Evolutionary conservation across 2,888 invertebrate genomes (phyloP), one percentile per base, ranked within the genome.

Genomic region (Cryptocephalus moraei): DNA sequence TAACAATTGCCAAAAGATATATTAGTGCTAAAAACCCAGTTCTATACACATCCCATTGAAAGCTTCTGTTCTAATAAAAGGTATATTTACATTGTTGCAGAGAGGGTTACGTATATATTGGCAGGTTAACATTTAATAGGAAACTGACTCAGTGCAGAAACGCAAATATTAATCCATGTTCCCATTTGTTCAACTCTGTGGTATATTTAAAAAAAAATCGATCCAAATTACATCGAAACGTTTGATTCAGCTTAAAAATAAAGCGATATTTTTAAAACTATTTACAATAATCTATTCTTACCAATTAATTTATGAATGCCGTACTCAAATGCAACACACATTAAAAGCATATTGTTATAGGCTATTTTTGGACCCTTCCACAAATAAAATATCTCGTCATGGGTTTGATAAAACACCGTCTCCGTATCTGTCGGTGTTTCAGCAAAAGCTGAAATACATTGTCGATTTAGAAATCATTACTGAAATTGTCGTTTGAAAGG

Each of bases 291-390:
- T 22, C 22, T 22, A 22, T 22, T 22, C 22, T 22, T 22, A n/a
- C n/a, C n/a, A n/a, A n/a, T n/a, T n/a, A 22, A 22, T 22, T 22
- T 22, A 22, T 22, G 6, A 22, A 4, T 22, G 22, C 22, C 22
- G 22, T 22, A 22, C 2, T 36, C 36, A 36, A 6, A 36, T 36
- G 6, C 6, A 36, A 36, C 36, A 6, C 12, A 36, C 36, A 36
- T 36, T 36, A n/a, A 36, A 36, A 36, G 36, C 36, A 36, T 22
- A 22, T 22, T 22, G 22, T n/a, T 36, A 36, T 12, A 62, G 61
- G 64, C 62, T 65, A 65, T 64, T 65, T 65, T 66, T 36, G 66
- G 66, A 66, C 66, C 66, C 66, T 59, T 63, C 60, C 50, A 64
- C 60, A 52, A 54, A 65, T 62, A 61, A 22, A 22, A 22, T 22